Base-by-base conservation (phyloP, 2,888 invertebrate genomes). In the Gasteruption jaculator region DNA sequence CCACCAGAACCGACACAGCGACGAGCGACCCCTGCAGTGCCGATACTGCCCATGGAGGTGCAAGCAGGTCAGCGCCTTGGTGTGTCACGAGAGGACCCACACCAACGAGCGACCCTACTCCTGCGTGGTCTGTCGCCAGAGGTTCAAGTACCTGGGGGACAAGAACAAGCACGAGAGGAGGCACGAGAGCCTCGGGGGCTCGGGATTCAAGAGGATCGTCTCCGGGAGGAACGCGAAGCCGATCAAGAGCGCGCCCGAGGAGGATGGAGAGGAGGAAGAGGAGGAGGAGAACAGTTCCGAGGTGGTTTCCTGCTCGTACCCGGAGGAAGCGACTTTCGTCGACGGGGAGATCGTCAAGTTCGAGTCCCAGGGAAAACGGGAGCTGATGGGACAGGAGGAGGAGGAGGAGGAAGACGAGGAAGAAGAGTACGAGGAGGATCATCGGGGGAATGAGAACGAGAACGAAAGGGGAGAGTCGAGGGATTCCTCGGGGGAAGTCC, bases 1-100 rank as follows among this genome's bases (percentile, higher is more conserved):
- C 53, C 68, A 68, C 43, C 70, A 70, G 36, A 71, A 71, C 16
- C 54, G 67, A 18, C 70, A 71, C 41, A 71, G 70, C 32, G 67
- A 71, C 19, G 68, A 67, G 35, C 52, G 70, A 33, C 70, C 70
- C 1, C 44, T 71, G 14, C 66, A 70, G 21, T 69, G 70, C 43
- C 57, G 55, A 22, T 64, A 62, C 40, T 71, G 70, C 46, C 54
- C 61, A 1, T 70, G 70, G 68, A 57, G 68, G 18, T 71, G 70
- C 38, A 71, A 71, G 34, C 70, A 71, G 52, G 69, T 70, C 4
- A 69, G 70, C 26, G 70, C 70, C 0, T 56, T 71, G 4, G 70
- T 71, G n/a, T 71, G 70, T 15, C 70, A 70, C 26, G 70, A 70
- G 43, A 61, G 70, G 31, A 71, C 70, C 1, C 70, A 70, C 40